Evolutionary conservation across 2,113 vertebrate species (phyloP), one percentile per base, ranked within the genome.

Genomic region (Aleadryas rufinucha): DNA sequence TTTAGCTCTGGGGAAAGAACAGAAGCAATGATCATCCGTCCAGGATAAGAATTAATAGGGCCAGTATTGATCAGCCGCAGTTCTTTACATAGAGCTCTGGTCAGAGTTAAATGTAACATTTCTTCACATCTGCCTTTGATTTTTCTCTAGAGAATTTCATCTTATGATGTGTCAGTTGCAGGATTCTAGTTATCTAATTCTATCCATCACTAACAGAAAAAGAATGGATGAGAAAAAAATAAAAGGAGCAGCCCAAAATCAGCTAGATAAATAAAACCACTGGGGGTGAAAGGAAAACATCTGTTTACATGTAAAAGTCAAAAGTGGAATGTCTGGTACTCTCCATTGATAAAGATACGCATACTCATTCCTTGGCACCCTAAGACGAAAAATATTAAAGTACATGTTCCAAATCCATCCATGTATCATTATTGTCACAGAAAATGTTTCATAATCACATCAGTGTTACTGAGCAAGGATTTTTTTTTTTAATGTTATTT

Each of bases 41-140:
- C 92, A 82, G 92, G 82, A 95, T 96, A 91, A 97, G 87, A 98
- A 98, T 98, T 97, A 98, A 98, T 97, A 98, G 86, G 63, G 19
- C 77, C 68, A 24, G 41, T 97, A 97, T 98, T 97, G 97, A 98
- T 98, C 97, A 96, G 84, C 45, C 54, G 47, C 28, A 91, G 79
- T 35, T 95, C 77, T 98, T 97, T 92, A 94, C 87, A 81, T 37
- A 75, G 41, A 95, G 35, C 49, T 95, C 83, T 97, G 86, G 61
- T 65, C 91, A 90, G 94, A 97, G 95, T 97, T 92, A 97, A 97
- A 97, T 91, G 89, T 89, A 97, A 91, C 87, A 79, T 96, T 97
- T 97, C 84, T 97, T 96, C 93, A 79, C 64, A 91, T 94, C 52
- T 97, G 68, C 68, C 74, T 98, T 95, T 95, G 94, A 97, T 97